These are phyloP conservation scores for Gortyna flavago DNA, from an alignment of 2,888 invertebrate genomes.

Conservation along the genomic window DNA sequence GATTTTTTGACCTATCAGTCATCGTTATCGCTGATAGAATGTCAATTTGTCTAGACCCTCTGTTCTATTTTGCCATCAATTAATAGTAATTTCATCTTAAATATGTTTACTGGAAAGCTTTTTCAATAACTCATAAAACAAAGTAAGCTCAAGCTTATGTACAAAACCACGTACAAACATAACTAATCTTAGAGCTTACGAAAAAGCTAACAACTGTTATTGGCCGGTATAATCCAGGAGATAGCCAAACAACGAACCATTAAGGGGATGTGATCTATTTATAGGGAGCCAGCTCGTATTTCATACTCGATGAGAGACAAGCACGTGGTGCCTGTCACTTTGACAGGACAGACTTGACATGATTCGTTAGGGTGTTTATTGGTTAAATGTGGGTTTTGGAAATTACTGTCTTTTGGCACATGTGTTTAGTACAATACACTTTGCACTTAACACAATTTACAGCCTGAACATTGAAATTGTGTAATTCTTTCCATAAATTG, in stretches of 20 bases:
- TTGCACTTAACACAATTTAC: neutral
- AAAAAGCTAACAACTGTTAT: slow-evolving; percentile 58
- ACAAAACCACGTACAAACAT: slow-evolving; percentile 30
- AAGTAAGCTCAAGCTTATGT: slow-evolving; percentile 45
- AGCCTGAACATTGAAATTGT: no score
- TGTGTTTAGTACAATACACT: no score
- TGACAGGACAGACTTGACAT: slow-evolving; percentile 48
- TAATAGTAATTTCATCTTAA: neutral
- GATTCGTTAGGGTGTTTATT: slow-evolving; percentile 36
- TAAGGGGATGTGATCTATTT: slow-evolving; percentile 78
- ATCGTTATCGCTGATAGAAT: neutral
- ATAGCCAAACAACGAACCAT: slow-evolving; percentile 83
- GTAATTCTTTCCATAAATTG: neutral
- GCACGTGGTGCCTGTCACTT: slow-evolving; percentile 80
- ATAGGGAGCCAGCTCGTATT: slow-evolving; percentile 54
- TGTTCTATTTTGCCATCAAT: neutral
- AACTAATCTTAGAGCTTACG: slow-evolving; percentile 53
- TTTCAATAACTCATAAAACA: slow-evolving; percentile 52
- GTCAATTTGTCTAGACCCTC: neutral
- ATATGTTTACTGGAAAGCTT: neutral
- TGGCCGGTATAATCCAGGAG: slow-evolving; percentile 68
- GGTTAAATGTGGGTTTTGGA: neutral
- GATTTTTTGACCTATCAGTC: neutral
- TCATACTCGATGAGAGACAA: slow-evolving; percentile 55
- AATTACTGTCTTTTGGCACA: neutral